phyloP scores from a whole-genome alignment of 2,888 invertebrate genomes.

The Zhengitettix transpicula region DNA sequence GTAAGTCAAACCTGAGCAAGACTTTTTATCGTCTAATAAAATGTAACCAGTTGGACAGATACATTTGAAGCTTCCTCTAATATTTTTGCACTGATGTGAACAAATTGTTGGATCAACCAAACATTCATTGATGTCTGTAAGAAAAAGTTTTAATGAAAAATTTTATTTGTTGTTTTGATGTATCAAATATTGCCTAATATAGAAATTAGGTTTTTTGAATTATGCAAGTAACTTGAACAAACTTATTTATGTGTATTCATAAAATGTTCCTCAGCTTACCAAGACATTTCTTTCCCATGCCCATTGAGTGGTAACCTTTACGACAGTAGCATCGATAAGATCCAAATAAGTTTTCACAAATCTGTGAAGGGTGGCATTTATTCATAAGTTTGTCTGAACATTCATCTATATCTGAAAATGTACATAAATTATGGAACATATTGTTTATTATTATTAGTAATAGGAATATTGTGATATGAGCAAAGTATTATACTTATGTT shows the following conservation, averaged over 20 bases:
- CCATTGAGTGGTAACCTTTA: conserved; percentile 32
- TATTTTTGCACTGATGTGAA: conserved; percentile 41
- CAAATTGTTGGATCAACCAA: conserved; percentile 29
- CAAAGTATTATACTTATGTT: too few species aligned
- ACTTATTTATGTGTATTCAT: too few species aligned
- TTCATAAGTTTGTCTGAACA: conserved; percentile 28
- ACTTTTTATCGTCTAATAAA: conserved; percentile 19
- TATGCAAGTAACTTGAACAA: too few species aligned
- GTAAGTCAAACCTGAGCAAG: conserved; percentile 16
- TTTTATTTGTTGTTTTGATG: too few species aligned
- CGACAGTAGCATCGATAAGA: conserved; percentile 42
- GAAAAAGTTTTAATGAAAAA: too few species aligned
- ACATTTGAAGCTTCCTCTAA: conserved; percentile 42
- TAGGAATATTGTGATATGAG: too few species aligned
- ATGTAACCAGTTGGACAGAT: conserved; percentile 33
- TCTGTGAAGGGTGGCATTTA: conserved; percentile 35
- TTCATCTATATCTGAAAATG: conserved; percentile 40
- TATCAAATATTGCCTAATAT: too few species aligned
- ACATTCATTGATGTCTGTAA: conserved; percentile 37
- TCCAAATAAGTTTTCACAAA: conserved; percentile 40
- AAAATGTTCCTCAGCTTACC: conserved; percentile 20
- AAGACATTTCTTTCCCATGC: conserved; percentile 30
- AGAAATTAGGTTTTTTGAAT: too few species aligned
- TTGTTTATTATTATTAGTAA: conserved; percentile 14
- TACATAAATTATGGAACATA: too few species aligned